phyloP scores from a whole-genome alignment of 2,113 vertebrate species.

The Petaurus breviceps region DNA sequence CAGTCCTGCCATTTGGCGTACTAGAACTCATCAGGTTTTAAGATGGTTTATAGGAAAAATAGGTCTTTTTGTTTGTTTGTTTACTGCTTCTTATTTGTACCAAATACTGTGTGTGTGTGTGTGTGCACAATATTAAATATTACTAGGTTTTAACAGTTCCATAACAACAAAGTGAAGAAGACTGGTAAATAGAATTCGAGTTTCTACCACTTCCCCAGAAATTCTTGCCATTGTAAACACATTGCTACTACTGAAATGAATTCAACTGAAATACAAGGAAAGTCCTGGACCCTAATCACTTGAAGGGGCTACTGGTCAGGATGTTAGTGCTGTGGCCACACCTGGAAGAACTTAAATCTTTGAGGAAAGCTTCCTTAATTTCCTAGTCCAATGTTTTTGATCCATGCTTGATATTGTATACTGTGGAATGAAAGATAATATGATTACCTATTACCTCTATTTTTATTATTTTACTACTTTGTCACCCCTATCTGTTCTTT shows the following conservation, averaged over 20 bases:
- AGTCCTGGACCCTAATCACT: neutral
- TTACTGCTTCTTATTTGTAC: conserved; percentile 33
- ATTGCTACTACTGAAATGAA: neutral
- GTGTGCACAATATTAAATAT: neutral
- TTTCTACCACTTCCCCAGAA: neutral
- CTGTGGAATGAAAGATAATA: neutral
- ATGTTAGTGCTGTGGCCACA: neutral
- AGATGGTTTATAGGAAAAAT: neutral
- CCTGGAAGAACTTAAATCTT: neutral
- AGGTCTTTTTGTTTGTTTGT: conserved; percentile 47
- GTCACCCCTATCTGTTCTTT: neutral
- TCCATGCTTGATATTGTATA: neutral
- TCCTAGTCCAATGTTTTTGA: neutral
- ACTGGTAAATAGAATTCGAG: neutral
- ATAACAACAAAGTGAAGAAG: conserved; percentile 7
- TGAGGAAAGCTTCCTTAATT: neutral
- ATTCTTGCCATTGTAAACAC: neutral
- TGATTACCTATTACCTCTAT: neutral
- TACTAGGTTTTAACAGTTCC: neutral
- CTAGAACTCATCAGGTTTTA: conserved; percentile 16
- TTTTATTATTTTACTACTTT: neutral
- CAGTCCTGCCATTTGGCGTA: neutral
- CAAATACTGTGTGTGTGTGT: neutral
- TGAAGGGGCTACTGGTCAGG: neutral
- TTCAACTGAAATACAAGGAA: neutral